Evolutionary conservation across 2,888 invertebrate genomes (phyloP).

Genomic region (Eumacrocentrus americanus): DNA sequence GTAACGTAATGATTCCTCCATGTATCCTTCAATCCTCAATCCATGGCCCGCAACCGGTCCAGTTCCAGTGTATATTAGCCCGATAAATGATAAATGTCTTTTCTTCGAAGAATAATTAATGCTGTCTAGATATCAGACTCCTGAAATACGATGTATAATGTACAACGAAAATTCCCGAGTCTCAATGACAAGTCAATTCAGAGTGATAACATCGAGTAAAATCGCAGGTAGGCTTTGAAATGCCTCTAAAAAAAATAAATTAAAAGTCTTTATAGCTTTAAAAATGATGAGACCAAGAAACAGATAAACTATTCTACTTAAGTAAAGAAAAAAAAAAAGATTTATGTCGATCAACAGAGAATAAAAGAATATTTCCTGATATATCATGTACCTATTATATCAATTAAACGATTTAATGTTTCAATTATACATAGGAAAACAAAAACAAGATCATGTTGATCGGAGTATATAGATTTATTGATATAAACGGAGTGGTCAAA

Average conservation of each 20-base stretch:
- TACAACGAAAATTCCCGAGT: not conserved
- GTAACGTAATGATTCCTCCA: not conserved
- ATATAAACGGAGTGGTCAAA: not conserved
- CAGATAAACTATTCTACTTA: constrained; percentile 14
- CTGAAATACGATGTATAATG: not conserved
- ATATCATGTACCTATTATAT: not conserved
- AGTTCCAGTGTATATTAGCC: not conserved
- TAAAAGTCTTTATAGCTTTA: not conserved
- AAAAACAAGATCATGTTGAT: no score
- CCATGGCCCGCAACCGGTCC: no score
- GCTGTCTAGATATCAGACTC: not conserved
- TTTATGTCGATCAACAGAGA: not conserved
- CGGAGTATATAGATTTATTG: no score
- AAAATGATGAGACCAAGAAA: constrained; percentile 14
- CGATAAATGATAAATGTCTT: not conserved
- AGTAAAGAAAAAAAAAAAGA: constrained; percentile 3
- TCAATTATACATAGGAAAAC: not conserved
- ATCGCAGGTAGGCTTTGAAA: not conserved
- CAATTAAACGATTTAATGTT: not conserved
- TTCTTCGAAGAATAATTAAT: not conserved
- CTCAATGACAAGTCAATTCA: not conserved
- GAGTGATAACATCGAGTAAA: not conserved
- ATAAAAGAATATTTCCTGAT: not conserved
- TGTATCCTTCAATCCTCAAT: not conserved
- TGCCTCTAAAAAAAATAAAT: no score